These are phyloP conservation scores for Schizothorax lantsangensis DNA, from an alignment of 2,797 vertebrate genomes.

Conservation along the genomic window DNA sequence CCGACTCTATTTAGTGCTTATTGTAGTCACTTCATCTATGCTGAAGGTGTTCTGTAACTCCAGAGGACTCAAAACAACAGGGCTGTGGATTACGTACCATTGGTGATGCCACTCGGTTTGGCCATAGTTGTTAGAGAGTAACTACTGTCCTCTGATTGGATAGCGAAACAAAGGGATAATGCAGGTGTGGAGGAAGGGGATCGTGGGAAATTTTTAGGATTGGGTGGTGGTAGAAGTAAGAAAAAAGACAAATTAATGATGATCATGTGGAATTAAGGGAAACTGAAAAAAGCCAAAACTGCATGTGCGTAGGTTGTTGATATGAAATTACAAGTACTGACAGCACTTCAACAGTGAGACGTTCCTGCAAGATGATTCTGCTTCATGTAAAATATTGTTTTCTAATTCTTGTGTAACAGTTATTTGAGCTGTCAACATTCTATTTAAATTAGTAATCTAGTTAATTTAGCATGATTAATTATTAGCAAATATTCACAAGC, in stretches of 20 bases:
- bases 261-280: slow-evolving; percentile 38
- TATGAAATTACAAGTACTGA: background rate
- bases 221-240: slow-evolving; percentile 62
- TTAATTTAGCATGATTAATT: background rate
- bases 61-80: slow-evolving; percentile 25
- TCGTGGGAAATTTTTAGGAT: slow-evolving; percentile 62
- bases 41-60: slow-evolving; percentile 37
- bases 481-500: background rate
- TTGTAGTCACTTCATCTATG: slow-evolving; percentile 22
- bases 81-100: slow-evolving; percentile 77
- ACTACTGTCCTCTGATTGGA: slow-evolving; percentile 78
- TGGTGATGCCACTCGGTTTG: slow-evolving; percentile 78
- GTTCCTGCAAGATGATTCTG: background rate
- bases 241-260: slow-evolving; percentile 57
- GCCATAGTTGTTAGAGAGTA: slow-evolving; percentile 71
- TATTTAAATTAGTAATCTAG: background rate
- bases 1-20: background rate
- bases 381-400: background rate
- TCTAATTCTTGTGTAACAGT: background rate
- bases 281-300: slow-evolving; percentile 16
- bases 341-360: background rate
- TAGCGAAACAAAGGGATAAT: slow-evolving; percentile 59
- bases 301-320: background rate
- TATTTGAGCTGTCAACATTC: background rate
- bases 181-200: slow-evolving; percentile 60